Evolutionary conservation across 2,113 vertebrate genomes (phyloP).

Genomic region (Girardinichthys multiradiatus): DNA sequence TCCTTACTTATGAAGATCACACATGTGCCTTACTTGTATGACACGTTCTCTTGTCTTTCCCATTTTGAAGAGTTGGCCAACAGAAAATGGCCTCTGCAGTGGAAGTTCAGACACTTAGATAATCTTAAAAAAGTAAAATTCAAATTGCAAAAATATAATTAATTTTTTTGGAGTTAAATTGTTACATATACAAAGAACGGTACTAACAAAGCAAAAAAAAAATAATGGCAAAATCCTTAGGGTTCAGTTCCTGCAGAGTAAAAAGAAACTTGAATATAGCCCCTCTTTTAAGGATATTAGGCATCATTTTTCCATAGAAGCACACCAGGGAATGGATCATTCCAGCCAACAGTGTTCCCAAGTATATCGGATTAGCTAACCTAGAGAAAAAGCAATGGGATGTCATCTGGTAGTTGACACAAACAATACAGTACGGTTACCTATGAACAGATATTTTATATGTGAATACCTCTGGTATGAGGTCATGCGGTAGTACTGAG

Average conservation of each 20-base stretch:
- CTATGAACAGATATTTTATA: background rate
- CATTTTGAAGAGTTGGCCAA: too few species aligned
- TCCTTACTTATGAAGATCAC: background rate
- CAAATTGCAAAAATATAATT: background rate
- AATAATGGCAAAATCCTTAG: background rate
- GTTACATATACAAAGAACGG: background rate
- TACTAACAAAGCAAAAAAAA: background rate
- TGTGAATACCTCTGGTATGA: slow-evolving; percentile 77
- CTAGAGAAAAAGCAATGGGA: slow-evolving; percentile 56
- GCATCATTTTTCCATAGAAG: slow-evolving; percentile 79
- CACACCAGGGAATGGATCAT: slow-evolving; percentile 80
- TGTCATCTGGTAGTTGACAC: background rate
- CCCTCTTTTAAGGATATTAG: slow-evolving; percentile 81
- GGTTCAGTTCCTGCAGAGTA: background rate
- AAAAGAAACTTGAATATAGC: background rate
- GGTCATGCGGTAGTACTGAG: slow-evolving; percentile 81
- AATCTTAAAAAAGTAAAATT: background rate
- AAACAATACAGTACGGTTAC: slow-evolving; percentile 1
- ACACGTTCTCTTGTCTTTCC: background rate
- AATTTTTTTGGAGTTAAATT: background rate
- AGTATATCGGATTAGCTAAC: slow-evolving; percentile 81
- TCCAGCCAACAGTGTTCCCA: slow-evolving; percentile 81
- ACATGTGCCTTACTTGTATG: background rate
- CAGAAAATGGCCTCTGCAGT: too few species aligned
- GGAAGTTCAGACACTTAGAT: too few species aligned